Conservation (phyloP, 2,797 vertebrate species). For the Gobio occitaniae region DNA sequence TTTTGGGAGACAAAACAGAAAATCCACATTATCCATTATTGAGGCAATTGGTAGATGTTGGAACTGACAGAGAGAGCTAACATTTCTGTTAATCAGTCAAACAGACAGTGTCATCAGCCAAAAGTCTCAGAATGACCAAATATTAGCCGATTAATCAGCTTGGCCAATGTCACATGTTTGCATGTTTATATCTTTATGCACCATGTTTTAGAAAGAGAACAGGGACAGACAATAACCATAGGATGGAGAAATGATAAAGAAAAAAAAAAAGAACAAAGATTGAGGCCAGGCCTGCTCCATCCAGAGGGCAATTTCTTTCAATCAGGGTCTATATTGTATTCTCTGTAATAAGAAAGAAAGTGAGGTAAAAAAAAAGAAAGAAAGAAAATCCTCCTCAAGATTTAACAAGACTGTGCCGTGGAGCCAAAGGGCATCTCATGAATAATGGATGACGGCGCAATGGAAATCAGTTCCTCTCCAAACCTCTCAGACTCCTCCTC, state of each 20-base stretch:
- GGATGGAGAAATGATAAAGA: constrained; percentile 9
- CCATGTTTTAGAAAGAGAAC: neutral
- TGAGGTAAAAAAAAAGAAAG: constrained; percentile 61
- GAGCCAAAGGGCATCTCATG: constrained; percentile 75
- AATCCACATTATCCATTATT: neutral
- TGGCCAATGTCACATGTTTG: neutral
- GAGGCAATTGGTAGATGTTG: neutral
- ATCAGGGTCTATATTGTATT: constrained; percentile 70
- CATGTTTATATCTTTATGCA: neutral
- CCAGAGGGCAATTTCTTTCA: constrained; percentile 69
- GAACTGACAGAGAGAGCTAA: neutral
- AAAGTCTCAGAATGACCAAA: neutral
- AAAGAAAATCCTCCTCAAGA: constrained; percentile 72
- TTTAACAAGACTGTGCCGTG: constrained; percentile 75
- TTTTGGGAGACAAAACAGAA: neutral
- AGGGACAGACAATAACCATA: constrained; percentile 7
- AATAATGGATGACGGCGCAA: constrained; percentile 72
- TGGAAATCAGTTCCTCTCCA: constrained; percentile 57
- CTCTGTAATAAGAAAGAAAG: constrained; percentile 66
- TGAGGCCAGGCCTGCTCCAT: constrained; percentile 57
- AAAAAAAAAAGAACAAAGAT: constrained; percentile 37
- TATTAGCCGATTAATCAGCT: neutral
- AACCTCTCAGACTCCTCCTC: constrained; percentile 37
- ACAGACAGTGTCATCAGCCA: neutral
- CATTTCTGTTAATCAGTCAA: neutral